Conservation (phyloP, 2,113 vertebrate species). For the Tangachromis dhanisi region DNA sequence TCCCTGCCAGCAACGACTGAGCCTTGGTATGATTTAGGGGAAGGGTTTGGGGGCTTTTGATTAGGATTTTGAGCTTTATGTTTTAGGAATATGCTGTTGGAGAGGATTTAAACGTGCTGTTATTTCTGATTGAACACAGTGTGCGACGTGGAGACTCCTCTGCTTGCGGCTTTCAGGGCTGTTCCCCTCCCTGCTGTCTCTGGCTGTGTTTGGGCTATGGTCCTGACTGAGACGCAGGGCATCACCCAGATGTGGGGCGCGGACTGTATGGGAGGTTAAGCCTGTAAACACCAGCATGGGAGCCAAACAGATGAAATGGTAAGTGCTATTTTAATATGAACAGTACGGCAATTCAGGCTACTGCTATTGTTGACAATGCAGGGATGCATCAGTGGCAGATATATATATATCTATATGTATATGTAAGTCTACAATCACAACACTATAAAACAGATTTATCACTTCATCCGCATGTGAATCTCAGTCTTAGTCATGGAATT, state of each 20-base stretch:
- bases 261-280: constrained; percentile 56
- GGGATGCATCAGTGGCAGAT: neutral
- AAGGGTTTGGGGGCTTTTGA: constrained; percentile 12
- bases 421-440: neutral
- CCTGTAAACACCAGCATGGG: constrained; percentile 65
- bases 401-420: neutral
- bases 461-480: neutral
- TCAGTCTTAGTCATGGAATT: neutral
- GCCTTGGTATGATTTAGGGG: constrained; percentile 40
- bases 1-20: constrained; percentile 43
- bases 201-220: constrained; percentile 56
- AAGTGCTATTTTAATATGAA: constrained; percentile 27
- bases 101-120: constrained; percentile 55
- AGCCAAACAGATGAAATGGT: constrained; percentile 80
- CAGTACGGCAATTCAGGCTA: neutral
- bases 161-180: constrained; percentile 28
- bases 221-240: constrained; percentile 59
- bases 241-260: constrained; percentile 58
- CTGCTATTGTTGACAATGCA: neutral
- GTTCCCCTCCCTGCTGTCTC: constrained; percentile 44
- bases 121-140: constrained; percentile 56
- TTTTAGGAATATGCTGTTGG: constrained; percentile 37
- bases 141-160: constrained; percentile 53
- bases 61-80: constrained; percentile 48
- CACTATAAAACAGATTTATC: neutral